Evolutionary conservation across 2,888 invertebrate genomes (phyloP), one percentile per base, ranked within the genome.

Genomic region (Drosophila melanosoma): DNA sequence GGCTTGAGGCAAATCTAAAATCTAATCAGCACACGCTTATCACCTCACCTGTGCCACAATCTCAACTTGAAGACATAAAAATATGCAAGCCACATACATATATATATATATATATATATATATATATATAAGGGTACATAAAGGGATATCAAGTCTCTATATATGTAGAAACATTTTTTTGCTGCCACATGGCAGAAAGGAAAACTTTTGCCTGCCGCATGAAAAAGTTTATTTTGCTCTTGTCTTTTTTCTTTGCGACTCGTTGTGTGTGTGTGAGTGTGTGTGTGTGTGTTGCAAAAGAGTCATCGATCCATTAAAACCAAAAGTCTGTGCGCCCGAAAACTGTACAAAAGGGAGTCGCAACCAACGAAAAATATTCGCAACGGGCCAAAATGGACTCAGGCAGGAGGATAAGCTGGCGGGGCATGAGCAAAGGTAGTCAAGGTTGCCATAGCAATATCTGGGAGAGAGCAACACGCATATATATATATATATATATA

Each of bases 371-470:
- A 54, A 67, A 62, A 42, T 51, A 61, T 63, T 63, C 64, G 64
- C 62, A 68, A 52, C 61, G 64, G 70, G 74, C 58, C 49, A 42
- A 35, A 68, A 76, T 68, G 73, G 57, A 74, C 74, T 69, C 42
- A 56, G 73, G 69, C 26, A n/a, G 29, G 40, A 73, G 80, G 76
- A 65, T 83, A 83, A 85, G 90, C 86, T 85, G 59, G 48, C 54
- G 74, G 67, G 87, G 85, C 87, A 85, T 87, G 85, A 89, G 85
- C 82, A 76, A 72, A 87, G 86, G 86, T 87, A 83, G 86, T 75
- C 90, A 89, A 85, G 89, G 90, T 90, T 91, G 83, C 91, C 77
- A 90, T 90, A 83, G 87, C 78, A 89, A 89, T 89, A 87, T 82
- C 87, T 82, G 88, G 83, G 83, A 84, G 81, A 82, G 81, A 59